phyloP scores from a whole-genome alignment of 2,888 invertebrate species.

The Cephus spinipes region DNA sequence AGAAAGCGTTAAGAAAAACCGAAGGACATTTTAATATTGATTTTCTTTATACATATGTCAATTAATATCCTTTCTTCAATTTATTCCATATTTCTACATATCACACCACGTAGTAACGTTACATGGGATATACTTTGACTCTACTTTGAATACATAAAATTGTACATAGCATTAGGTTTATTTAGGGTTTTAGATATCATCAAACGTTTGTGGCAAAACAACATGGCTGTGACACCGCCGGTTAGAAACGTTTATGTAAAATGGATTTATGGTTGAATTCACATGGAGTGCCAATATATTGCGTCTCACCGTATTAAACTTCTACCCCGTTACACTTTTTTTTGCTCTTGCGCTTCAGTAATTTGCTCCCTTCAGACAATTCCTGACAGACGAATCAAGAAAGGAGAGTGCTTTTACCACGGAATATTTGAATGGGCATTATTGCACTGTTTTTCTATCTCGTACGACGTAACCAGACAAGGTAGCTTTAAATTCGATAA shows the following conservation, averaged over 20 bases:
- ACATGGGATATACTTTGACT: neutral
- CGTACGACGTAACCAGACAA: neutral
- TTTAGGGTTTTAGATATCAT: too few relatives aligned
- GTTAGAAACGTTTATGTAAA: neutral
- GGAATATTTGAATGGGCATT: neutral
- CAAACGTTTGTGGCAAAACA: too few relatives aligned
- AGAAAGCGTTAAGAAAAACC: neutral
- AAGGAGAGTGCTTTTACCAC: neutral
- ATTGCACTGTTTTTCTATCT: neutral
- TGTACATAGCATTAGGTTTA: too few relatives aligned
- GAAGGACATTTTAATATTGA: neutral
- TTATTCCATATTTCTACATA: neutral
- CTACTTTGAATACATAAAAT: too few relatives aligned
- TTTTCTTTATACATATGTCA: neutral
- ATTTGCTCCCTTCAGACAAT: neutral
- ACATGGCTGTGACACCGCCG: neutral
- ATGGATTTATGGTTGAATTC: neutral
- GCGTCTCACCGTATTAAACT: neutral
- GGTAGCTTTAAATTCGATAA: neutral
- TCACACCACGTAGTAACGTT: neutral
- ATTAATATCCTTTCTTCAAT: neutral
- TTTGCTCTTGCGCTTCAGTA: neutral
- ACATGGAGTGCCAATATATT: neutral
- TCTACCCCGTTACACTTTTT: neutral
- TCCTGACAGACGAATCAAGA: neutral